A percentile compares a stretch with the other conserved stretches of the same genome.
Evolutionary conservation across 2,113 vertebrate genomes (phyloP).

Genomic region (Osmerus eperlanus): DNA sequence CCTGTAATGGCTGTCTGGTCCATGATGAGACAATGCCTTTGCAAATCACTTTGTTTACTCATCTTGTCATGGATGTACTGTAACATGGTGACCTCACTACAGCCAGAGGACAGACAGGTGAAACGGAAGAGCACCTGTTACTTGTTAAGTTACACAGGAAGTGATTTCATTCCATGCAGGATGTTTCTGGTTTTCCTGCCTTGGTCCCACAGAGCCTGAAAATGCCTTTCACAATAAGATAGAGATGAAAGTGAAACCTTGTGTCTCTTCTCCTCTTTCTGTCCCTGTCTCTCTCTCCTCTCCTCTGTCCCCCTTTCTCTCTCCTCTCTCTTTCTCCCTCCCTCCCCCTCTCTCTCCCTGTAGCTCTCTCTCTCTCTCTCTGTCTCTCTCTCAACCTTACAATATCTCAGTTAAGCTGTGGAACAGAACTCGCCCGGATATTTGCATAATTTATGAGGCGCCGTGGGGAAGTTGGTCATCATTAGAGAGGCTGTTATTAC

Average conservation of each 20-base stretch:
- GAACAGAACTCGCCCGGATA: conserved; percentile 32
- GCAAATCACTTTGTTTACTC: conserved; percentile 27
- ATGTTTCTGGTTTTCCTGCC: no score
- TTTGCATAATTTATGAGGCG: conserved; percentile 58
- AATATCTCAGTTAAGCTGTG: conserved; percentile 22
- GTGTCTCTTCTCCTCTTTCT: neutral
- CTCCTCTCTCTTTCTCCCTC: neutral
- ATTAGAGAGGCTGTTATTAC: conserved; percentile 47
- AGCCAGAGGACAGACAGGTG: no score
- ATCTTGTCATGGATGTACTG: conserved; percentile 14
- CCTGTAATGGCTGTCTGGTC: conserved; percentile 38
- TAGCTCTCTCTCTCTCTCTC: neutral
- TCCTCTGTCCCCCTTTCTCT: neutral
- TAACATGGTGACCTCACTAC: no score
- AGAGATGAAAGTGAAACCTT: conserved; percentile 24
- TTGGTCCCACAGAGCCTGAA: conserved; percentile 21
- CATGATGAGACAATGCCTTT: conserved; percentile 32
- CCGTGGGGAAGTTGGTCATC: conserved; percentile 40
- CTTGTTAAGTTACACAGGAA: neutral
- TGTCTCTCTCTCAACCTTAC: neutral
- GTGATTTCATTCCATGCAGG: neutral
- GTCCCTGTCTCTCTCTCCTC: neutral
- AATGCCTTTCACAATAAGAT: neutral
- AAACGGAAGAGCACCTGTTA: no score
- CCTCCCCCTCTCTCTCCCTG: neutral